phyloP scores from a whole-genome alignment of 2,797 vertebrate genomes.

The Scolopax rusticola region DNA sequence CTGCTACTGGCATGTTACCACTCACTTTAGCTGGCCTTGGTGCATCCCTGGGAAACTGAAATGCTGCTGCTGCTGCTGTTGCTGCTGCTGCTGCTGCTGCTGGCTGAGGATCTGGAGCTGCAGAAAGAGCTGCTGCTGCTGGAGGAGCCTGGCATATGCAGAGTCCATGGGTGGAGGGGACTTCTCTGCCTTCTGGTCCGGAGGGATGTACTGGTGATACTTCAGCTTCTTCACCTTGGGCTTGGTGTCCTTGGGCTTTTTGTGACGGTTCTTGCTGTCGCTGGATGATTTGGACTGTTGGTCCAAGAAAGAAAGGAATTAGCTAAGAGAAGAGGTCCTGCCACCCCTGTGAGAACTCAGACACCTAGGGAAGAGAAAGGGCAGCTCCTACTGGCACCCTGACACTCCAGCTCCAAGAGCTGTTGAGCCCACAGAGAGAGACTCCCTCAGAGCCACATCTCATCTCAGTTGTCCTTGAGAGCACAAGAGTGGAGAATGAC shows the following conservation, averaged over 20 bases:
- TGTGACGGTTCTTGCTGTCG: conserved; percentile 94
- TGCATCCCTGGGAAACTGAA: conserved; percentile 90
- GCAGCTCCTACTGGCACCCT: neutral
- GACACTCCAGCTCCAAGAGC: neutral
- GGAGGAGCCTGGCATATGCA: conserved; percentile 95
- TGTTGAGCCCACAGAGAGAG: neutral
- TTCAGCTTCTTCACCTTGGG: conserved; percentile 99
- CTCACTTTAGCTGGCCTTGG: conserved; percentile 88
- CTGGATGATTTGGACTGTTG: conserved; percentile 88
- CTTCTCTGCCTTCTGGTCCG: conserved; percentile 97
- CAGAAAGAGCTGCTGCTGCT: conserved; percentile 98
- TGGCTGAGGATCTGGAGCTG: conserved; percentile 99
- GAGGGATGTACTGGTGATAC: conserved; percentile 98
- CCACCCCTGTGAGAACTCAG: neutral
- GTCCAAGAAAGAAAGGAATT: neutral
- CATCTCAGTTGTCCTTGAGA: neutral
- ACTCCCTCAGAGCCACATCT: accelerated
- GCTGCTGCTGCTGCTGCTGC: conserved; percentile 97
- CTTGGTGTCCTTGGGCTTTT: conserved; percentile 98
- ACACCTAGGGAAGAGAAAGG: neutral
- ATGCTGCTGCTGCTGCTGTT: conserved; percentile 84
- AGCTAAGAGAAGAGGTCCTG: neutral
- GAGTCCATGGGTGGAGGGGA: conserved; percentile 98
- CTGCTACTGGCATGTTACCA: neutral
- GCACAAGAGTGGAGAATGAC: neutral